Evolutionary conservation across 2,113 vertebrate species (phyloP), one percentile per base, ranked within the genome.

Genomic region (Lasiurus cinereus): DNA sequence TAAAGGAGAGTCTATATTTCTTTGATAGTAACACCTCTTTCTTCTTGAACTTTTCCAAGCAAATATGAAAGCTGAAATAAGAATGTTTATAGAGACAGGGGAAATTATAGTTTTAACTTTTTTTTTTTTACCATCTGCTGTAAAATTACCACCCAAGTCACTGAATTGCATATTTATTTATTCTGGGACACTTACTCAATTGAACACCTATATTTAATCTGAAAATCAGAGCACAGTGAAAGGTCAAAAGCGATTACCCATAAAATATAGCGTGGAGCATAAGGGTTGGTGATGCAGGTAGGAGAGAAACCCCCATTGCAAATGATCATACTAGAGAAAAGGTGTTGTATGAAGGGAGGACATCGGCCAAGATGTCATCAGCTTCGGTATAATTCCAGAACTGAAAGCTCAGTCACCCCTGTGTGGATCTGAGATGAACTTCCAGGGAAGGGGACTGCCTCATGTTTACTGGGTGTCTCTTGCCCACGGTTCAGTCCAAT

Each of bases 251-350:
- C 18, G 18, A 18, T 73, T 50, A 3, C 7, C 46, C 21, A 33
- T 31, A 64, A 88, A 33, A 46, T 22, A 39, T 1, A 74, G 11
- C 43, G 33, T 19, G 6, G 10, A 15, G n/a, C 33, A 6, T 36
- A 33, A 36, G 7, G 39, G 36, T 46, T 33, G 52, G 6, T 54
- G 27, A 31, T 7, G 4, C 8, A 12, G 62, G 24, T 16, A n/a
- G 19, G n/a, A 33, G 4, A 72, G 18, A 52, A 52, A 3, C 1
- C 5, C 29, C 31, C 9, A 0, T 8, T 54, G 0, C 21, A 56
- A 9, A 54, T 9, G 29, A 59, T 12, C 15, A 67, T 22, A 14
- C 14, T 83, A 12, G 48, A 84, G 48, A 56, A 74, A 8, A 18
- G 19, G 27, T 5, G 7, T 21, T 59, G 3, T 48, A 11, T 36